Evolutionary conservation across 2,113 vertebrate species (phyloP), one percentile per base, ranked within the genome.

Genomic region (Amia ocellicauda): DNA sequence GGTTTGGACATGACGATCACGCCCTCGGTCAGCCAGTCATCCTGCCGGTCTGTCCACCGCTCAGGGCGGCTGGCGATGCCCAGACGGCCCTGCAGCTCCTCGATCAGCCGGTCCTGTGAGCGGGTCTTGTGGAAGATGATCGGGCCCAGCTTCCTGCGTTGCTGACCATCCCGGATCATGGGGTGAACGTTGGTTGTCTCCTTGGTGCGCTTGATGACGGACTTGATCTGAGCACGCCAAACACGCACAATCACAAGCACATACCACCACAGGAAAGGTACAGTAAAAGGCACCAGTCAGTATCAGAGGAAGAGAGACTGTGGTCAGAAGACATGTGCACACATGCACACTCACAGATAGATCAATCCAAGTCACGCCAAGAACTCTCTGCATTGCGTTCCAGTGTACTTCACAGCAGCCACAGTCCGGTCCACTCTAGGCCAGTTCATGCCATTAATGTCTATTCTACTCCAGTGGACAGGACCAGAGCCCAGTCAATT

Each of bases 131-230:
- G 92, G 62, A 93, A 88, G 64, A 93, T 83, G 69, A 93, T 66
- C 1, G 95, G 94, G 1, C 91, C 94, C 89, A 92, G 80, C 80
- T 93, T 94, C 76, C 87, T 89, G 62, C 96, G 93, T 42, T 91
- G 91, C 55, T 89, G 90, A 58, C 89, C 87, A 3, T 97, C 93
- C 13, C 94, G 91, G 76, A 83, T 94, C 96, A 98, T 95, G 53
- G 97, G 97, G 67, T 99, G 97, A 17, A 94, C 90, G 3, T 97
- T 94, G 13, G 87, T 66, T 0, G 87, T 92, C 85, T 97, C 94
- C 85, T 93, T 97, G 28, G 96, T 99, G 82, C 95, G 94, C 78
- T 90, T 93, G 73, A 99, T 98, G 79, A 98, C 91, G 27, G 94
- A 94, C 57, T 96, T 94, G 68, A 99, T 89, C 97, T 99, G 79